Base-by-base conservation (phyloP, 2,113 vertebrate species). In the Ageneiosus marmoratus region DNA sequence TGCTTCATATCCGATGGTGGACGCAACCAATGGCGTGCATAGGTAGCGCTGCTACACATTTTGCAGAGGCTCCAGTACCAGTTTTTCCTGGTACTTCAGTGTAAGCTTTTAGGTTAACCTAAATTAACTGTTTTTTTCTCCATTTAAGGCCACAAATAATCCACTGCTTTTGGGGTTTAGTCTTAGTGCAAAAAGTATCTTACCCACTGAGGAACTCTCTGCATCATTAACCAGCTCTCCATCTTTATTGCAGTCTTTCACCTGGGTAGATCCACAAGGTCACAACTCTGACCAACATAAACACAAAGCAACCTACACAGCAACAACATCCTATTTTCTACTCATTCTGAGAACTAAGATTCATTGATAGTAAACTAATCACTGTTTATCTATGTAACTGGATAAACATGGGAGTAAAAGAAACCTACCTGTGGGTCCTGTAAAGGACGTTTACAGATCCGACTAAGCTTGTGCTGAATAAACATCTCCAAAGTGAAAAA, bases 401-500 rank as follows among this genome's bases (percentile, higher is more conserved):
- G 22, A 29, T n/a, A 1, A 41, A 13, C 13, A 46, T 3, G 1
- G 41, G 37, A 75, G 15, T 67, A 65, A 65, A n/a, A 56, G n/a
- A 55, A 24, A 55, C 75, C 34, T 8, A 92, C 84, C 0, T 88
- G 58, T 0, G 87, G 18, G 37, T 81, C 50, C 2, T 94, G 93
- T 5, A 88, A 88, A 32, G 37, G 77, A 5, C 95, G 95, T 87
- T 92, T 96, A 88, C 98, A 99, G 86, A 73, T 87, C 60, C 97
- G 96, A 11, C 95, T 97, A 22, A 98, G 83, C 80, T 99, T 98
- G 92, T 99, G 98, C 55, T 99, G 97, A 65, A 99, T 97, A 24
- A 99, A 99, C 63, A 95, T 94, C 80, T 99, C 95, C 94, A 99
- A 84, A n/a, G 95, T 92, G 18, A 94, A 95, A 89, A 99, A 99